phyloP scores from a whole-genome alignment of 2,113 vertebrate genomes.

The Erpornis zantholeuca region DNA sequence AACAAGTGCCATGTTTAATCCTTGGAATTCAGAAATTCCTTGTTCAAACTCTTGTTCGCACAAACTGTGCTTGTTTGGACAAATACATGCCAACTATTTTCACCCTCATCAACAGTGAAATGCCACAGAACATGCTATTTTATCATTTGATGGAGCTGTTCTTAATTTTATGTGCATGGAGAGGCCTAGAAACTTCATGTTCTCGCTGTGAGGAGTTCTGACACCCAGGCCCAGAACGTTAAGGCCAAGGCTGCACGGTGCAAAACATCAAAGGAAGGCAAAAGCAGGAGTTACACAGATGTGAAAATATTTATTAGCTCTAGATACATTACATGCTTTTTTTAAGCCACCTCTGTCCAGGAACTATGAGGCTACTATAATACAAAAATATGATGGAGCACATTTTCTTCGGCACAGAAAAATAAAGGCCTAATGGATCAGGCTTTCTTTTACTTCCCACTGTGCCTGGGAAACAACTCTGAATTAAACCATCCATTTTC shows the following conservation, averaged over 20 bases:
- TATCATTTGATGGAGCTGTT: not conserved
- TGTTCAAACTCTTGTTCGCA: rapidly evolving
- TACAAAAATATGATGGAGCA: not conserved
- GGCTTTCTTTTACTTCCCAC: not conserved
- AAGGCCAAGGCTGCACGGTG: not conserved
- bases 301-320: not conserved
- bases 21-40: not conserved
- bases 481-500: not conserved
- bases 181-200: not conserved
- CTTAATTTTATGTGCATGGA: not conserved
- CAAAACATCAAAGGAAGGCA: not conserved
- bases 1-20: rapidly evolving
- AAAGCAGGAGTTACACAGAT: not conserved
- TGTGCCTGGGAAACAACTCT: not conserved
- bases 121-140: not conserved
- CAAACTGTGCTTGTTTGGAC: not conserved
- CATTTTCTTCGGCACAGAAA: not conserved
- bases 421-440: not conserved
- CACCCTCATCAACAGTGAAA: not conserved
- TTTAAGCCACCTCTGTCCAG: not conserved
- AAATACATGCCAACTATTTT: not conserved
- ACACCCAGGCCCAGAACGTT: rapidly evolving
- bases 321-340: not conserved
- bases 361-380: not conserved
- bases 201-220: rapidly evolving